Conservation (phyloP, 2,113 vertebrate genomes). For the Gila orcuttii region DNA sequence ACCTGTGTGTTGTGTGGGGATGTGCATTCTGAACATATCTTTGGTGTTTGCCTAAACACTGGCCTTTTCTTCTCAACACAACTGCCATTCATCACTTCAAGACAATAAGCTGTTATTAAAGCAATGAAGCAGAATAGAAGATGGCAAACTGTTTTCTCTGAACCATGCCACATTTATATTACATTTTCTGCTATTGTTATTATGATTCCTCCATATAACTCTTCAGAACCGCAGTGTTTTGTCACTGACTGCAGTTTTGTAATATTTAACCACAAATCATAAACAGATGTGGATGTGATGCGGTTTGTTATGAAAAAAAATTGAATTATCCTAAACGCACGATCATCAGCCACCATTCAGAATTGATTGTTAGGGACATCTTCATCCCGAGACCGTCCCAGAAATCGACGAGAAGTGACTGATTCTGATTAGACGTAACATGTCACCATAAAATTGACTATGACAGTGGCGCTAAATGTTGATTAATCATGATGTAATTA, state of each 20-base stretch:
- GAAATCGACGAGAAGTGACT: constrained; percentile 37
- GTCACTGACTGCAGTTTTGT: background rate
- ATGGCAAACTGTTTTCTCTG: constrained; percentile 52
- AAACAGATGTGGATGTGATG: constrained; percentile 21
- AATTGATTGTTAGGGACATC: constrained; percentile 13
- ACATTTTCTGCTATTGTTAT: constrained; percentile 51
- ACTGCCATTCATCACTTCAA: constrained; percentile 72
- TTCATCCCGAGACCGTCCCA: background rate
- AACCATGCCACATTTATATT: constrained; percentile 47
- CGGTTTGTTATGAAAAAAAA: background rate
- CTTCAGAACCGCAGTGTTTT: background rate
- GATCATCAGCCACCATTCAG: constrained; percentile 5
- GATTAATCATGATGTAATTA: constrained; percentile 21
- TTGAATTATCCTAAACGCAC: background rate
- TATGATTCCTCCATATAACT: background rate
- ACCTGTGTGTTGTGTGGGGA: constrained; percentile 68
- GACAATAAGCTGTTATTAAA: constrained; percentile 75
- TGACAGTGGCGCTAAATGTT: constrained; percentile 44
- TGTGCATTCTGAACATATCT: constrained; percentile 78
- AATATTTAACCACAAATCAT: constrained; percentile 11
- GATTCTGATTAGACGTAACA: constrained; percentile 35
- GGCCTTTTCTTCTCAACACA: constrained; percentile 77
- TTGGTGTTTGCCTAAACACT: constrained; percentile 74
- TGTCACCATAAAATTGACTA: constrained; percentile 33
- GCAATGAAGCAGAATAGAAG: constrained; percentile 58